Evolutionary conservation across 2,888 invertebrate species (phyloP).

Genomic region (Disparrhopalites patrizii): DNA sequence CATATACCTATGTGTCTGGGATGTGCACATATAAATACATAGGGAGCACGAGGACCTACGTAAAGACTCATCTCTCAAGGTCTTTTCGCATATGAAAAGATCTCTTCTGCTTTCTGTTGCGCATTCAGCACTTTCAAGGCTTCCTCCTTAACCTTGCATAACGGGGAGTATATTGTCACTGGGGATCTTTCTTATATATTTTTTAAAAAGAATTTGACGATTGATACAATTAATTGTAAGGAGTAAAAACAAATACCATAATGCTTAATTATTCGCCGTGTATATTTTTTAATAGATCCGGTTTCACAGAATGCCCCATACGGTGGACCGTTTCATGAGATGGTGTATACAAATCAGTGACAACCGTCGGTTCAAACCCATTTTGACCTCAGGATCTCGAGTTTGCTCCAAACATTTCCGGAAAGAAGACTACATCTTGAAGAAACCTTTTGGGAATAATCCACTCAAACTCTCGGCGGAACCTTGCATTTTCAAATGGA

Average conservation of each 20-base stretch:
- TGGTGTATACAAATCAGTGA: constrained; percentile 38
- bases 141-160: constrained; percentile 3
- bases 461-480: constrained; percentile 9
- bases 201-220: background rate
- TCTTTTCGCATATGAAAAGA: too few relatives aligned
- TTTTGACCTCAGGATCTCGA: constrained; percentile 35
- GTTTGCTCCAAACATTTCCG: constrained; percentile 42
- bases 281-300: constrained; percentile 28
- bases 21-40: too few relatives aligned
- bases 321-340: constrained; percentile 31
- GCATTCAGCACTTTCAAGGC: background rate
- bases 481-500: constrained; percentile 24
- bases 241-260: background rate
- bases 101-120: constrained; percentile 1
- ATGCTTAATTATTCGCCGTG: background rate
- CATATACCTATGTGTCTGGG: too few relatives aligned
- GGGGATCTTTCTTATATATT: too few relatives aligned
- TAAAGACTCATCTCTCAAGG: too few relatives aligned
- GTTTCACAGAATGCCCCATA: constrained; percentile 41
- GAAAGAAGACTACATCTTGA: constrained; percentile 36
- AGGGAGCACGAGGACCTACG: too few relatives aligned
- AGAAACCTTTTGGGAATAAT: constrained; percentile 30
- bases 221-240: background rate
- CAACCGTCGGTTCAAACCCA: constrained; percentile 32
- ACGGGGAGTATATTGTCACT: background rate